Evolutionary conservation across 2,888 invertebrate genomes (phyloP), one percentile per base, ranked within the genome.

Genomic region (Allygus modestus): DNA sequence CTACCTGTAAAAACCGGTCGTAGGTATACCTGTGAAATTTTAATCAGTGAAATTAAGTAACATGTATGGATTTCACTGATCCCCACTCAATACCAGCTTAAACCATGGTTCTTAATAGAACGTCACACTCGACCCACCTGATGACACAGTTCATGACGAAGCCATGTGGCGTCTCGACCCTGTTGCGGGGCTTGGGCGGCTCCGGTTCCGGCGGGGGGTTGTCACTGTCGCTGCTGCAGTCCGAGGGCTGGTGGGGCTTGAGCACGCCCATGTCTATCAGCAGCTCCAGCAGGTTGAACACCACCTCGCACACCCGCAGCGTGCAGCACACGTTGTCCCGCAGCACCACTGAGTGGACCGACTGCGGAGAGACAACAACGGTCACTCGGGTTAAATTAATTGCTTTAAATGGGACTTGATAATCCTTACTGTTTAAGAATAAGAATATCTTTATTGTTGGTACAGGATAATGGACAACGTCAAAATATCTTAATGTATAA

Each of bases 251-350:
- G 33, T 37, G 69, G 20, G 43, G 33, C 28, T 82, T 84, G 5
- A 85, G 58, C 69, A 85, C 69, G 9, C 85, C 97, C 90, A 98
- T 94, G 89, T 98, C 97, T 91, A 99, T 94, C 0, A 99, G 91
- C 0, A 98, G 93, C 89, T 99, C 98, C 5, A 98, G 94, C 83
- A 99, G 92, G 90, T 98, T 98, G 23, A 99, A 91, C 88, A 98
- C 96, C 0, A 97, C 96, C 91, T 99, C 98, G 90, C 98, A 96
- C 1, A 99, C 97, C 31, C 98, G 93, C 28, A 97, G 91, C 0
- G 97, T 97, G 88, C 97, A 96, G 88, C 95, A 94, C 85, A 94
- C 94, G 86, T 94, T 94, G 89, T 98, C 98, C 89, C 97, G 94
- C 87, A 97, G 93, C 0, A 97, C 95, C 12, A 97, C 95, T 84